These are phyloP conservation scores for Phaedon cochleariae DNA, from an alignment of 2,888 invertebrate genomes.

Conservation along the genomic window DNA sequence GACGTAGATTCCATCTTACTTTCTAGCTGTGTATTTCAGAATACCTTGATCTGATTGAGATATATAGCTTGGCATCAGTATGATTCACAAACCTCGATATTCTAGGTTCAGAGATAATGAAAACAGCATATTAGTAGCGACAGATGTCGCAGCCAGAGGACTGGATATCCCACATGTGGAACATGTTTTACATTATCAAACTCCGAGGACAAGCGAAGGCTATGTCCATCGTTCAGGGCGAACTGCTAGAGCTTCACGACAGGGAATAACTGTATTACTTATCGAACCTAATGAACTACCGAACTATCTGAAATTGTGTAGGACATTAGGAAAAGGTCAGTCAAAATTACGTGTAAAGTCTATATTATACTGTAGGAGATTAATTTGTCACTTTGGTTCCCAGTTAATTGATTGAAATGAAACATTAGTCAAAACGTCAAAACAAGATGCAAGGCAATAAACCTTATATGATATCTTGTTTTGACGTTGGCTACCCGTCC, in stretches of 20 bases:
- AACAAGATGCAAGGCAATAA: no score
- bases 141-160: conserved; percentile 97
- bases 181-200: conserved; percentile 96
- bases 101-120: conserved; percentile 76
- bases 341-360: background rate
- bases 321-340: conserved; percentile 85
- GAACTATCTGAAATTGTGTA: conserved; percentile 81
- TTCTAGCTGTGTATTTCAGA: no score
- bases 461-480: no score
- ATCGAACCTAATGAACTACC: conserved; percentile 88
- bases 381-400: no score
- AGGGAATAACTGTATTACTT: conserved; percentile 91
- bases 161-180: conserved; percentile 93
- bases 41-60: no score
- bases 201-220: conserved; percentile 93
- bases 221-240: conserved; percentile 97
- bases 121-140: conserved; percentile 84
- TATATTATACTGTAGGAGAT: no score
- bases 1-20: no score
- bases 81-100: background rate
- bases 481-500: no score
- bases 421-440: no score
- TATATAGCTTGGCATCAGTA: background rate
- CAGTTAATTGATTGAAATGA: no score
- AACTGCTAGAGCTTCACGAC: conserved; percentile 88